Conservation (phyloP, 2,888 invertebrate species). For the Drosophila picticornis region DNA sequence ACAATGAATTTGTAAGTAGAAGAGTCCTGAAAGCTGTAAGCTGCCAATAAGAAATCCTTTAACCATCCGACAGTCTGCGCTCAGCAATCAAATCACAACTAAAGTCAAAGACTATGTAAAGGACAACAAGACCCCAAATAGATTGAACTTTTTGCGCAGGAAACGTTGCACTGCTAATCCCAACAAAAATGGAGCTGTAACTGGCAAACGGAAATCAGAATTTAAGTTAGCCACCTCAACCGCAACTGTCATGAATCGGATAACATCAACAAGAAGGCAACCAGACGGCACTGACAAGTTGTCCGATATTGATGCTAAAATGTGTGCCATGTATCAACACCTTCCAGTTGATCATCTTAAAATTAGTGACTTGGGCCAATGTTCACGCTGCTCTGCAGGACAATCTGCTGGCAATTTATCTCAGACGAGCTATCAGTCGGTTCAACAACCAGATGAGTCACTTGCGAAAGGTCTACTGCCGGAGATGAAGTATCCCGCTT, state of each 20-base stretch:
- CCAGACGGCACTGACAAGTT: neutral
- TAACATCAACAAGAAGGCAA: neutral
- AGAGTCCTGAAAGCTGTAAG: neutral
- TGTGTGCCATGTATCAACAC: neutral
- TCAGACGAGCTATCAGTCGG: slow-evolving; percentile 9
- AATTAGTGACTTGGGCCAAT: neutral
- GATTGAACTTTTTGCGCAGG: neutral
- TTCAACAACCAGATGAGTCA: neutral
- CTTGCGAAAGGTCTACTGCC: neutral
- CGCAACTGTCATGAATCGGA: neutral
- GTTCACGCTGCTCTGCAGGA: neutral
- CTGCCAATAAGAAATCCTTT: neutral
- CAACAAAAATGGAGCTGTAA: neutral
- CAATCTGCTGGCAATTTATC: neutral
- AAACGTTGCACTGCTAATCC: neutral
- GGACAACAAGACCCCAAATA: neutral
- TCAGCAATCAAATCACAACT: neutral
- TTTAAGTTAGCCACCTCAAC: neutral
- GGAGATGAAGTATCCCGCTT: slow-evolving; percentile 75
- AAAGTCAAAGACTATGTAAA: neutral
- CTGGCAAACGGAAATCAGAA: neutral
- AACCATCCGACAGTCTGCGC: neutral
- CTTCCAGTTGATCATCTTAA: neutral
- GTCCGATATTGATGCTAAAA: slow-evolving; percentile 8
- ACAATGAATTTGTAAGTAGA: neutral